Conservation (phyloP, 2,797 vertebrate genomes). For the Hoplostethus mediterraneus region DNA sequence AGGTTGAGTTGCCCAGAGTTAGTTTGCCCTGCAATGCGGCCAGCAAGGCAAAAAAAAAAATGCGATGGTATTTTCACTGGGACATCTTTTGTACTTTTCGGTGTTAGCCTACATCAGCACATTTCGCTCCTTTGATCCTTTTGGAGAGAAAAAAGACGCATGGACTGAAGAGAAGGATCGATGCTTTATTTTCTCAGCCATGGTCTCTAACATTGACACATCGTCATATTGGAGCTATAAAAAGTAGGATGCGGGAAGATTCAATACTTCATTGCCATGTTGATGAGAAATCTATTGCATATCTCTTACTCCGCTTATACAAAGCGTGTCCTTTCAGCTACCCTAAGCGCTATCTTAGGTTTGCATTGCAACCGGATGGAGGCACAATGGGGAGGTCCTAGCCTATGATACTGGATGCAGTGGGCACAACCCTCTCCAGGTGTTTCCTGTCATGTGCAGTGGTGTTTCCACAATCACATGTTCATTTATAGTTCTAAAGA, state of each 20-base stretch:
- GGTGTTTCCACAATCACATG: no score
- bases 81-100: slow-evolving; percentile 71
- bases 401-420: not conserved
- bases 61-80: slow-evolving; percentile 65
- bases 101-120: slow-evolving; percentile 77
- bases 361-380: not conserved
- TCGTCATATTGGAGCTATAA: slow-evolving; percentile 19
- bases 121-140: slow-evolving; percentile 79
- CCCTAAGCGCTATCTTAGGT: not conserved
- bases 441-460: not conserved
- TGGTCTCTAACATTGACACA: slow-evolving; percentile 16
- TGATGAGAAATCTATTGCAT: not conserved
- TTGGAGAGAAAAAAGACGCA: slow-evolving; percentile 35
- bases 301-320: no score
- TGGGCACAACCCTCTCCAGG: not conserved
- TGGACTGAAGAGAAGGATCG: slow-evolving; percentile 49
- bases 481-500: not conserved
- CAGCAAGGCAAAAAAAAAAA: slow-evolving; percentile 31
- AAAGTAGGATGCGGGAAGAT: slow-evolving; percentile 15
- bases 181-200: slow-evolving; percentile 29
- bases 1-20: slow-evolving; percentile 63
- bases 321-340: no score
- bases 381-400: not conserved
- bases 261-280: not conserved
- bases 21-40: slow-evolving; percentile 46